phyloP scores from a whole-genome alignment of 2,888 invertebrate genomes.

The Pinctada fucata region DNA sequence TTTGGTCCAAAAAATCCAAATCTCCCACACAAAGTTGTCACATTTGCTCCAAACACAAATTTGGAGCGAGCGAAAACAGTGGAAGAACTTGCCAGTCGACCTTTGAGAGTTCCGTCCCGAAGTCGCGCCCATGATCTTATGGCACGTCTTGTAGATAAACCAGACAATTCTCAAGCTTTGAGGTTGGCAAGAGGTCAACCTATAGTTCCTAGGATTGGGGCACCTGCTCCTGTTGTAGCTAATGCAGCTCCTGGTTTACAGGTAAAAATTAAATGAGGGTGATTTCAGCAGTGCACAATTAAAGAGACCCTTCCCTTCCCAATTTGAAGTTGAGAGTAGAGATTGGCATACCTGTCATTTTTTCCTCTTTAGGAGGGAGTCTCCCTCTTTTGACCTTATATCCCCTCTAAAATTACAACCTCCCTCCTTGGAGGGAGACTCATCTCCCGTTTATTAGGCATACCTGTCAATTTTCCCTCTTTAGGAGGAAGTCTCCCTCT shows the following conservation, averaged over 20 bases:
- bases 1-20: constrained; percentile 18
- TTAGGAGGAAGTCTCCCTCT: too few relatives aligned
- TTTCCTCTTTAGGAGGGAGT: too few relatives aligned
- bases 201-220: constrained; percentile 5
- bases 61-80: constrained; percentile 47
- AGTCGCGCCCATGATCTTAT: constrained; percentile 59
- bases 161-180: constrained; percentile 64
- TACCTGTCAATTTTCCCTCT: too few relatives aligned
- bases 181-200: constrained; percentile 40
- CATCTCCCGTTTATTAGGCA: too few relatives aligned
- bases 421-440: too few relatives aligned
- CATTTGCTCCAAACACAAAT: constrained; percentile 42
- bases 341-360: too few relatives aligned
- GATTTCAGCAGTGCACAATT: not conserved
- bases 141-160: constrained; percentile 64
- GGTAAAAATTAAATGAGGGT: not conserved
- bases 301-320: too few relatives aligned
- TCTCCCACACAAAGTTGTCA: constrained; percentile 45
- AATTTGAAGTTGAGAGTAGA: too few relatives aligned
- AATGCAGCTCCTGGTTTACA: constrained; percentile 5
- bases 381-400: too few relatives aligned
- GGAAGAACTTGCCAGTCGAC: constrained; percentile 50
- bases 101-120: constrained; percentile 32
- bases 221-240: constrained; percentile 11
- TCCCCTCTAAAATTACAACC: too few relatives aligned